A percentile compares a stretch with the other conserved stretches of the same genome.
Evolutionary conservation across 53 echinoderm and acorn worm genomes (phyloP).

Genomic region (Zoroaster sp.): DNA sequence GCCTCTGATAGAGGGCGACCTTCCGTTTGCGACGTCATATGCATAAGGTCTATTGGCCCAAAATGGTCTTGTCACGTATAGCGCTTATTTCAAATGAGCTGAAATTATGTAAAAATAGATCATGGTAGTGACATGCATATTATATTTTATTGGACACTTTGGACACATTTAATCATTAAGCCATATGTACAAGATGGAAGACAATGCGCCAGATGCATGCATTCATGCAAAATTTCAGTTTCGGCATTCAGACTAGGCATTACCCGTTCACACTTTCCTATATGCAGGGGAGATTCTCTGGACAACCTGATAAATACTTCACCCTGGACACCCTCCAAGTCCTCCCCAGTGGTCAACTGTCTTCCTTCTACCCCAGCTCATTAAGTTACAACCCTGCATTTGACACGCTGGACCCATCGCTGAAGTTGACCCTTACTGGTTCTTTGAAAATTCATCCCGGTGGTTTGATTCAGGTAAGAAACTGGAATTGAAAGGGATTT

Average conservation of each 20-base stretch:
- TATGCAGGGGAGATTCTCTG: conserved; percentile 58
- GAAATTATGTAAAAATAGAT: too few species aligned
- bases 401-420: conserved; percentile 61
- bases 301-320: conserved; percentile 55
- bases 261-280: neutral
- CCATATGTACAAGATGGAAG: too few species aligned
- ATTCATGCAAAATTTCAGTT: too few species aligned
- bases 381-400: conserved; percentile 23
- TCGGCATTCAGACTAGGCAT: neutral
- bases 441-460: conserved; percentile 81
- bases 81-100: too few species aligned
- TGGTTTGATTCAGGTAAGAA: conserved; percentile 67
- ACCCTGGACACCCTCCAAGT: conserved; percentile 63
- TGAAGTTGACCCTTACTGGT: conserved; percentile 61
- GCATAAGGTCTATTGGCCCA: too few species aligned
- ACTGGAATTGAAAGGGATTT: neutral
- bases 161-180: too few species aligned
- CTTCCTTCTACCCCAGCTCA: conserved; percentile 53
- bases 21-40: too few species aligned
- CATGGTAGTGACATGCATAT: too few species aligned
- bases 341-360: conserved; percentile 63
- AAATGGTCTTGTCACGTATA: too few species aligned
- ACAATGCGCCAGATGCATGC: too few species aligned
- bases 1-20: too few species aligned
- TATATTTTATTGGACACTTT: too few species aligned